A percentile compares a stretch with the other conserved stretches of the same genome.
Evolutionary conservation across 2,888 invertebrate species (phyloP).

Genomic region (Agrochola circellaris): DNA sequence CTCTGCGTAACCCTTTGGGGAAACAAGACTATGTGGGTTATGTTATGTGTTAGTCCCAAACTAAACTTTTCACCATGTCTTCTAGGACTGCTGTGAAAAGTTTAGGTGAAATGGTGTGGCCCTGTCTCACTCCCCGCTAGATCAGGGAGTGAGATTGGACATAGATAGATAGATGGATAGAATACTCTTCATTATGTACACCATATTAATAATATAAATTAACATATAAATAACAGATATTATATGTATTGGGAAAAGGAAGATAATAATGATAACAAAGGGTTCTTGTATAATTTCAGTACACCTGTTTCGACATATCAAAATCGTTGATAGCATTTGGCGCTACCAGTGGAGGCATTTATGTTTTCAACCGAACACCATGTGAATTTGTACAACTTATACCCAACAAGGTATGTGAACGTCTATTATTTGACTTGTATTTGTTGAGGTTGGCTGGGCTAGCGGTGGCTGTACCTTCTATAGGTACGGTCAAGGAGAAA

Average conservation of each 20-base stretch:
- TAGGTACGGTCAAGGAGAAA: neutral
- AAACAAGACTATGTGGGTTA: too few species aligned
- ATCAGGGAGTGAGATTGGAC: too few species aligned
- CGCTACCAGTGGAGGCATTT: slow-evolving; percentile 95
- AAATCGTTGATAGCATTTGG: slow-evolving; percentile 94
- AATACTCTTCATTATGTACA: neutral
- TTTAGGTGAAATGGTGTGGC: neutral
- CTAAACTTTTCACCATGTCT: neutral
- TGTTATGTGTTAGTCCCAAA: too few species aligned
- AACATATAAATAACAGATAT: neutral
- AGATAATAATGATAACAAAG: neutral
- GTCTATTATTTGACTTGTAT: neutral
- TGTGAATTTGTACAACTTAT: slow-evolving; percentile 95
- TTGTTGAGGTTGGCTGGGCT: neutral
- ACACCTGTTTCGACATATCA: slow-evolving; percentile 94
- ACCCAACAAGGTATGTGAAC: slow-evolving; percentile 92
- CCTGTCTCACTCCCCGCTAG: neutral
- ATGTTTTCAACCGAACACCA: slow-evolving; percentile 93
- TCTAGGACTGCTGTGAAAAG: too few species aligned
- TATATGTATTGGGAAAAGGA: neutral
- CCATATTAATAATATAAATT: neutral
- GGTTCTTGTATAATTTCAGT: slow-evolving; percentile 87
- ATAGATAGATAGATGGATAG: neutral
- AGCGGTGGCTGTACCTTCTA: too few species aligned
- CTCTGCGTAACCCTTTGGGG: too few species aligned